Percentiles rank a stretch among this genome's conserved stretches.
Evolutionary conservation across 1,140 invertebrate genomes (phyloP).

Genomic region (Euwallacea similis): DNA sequence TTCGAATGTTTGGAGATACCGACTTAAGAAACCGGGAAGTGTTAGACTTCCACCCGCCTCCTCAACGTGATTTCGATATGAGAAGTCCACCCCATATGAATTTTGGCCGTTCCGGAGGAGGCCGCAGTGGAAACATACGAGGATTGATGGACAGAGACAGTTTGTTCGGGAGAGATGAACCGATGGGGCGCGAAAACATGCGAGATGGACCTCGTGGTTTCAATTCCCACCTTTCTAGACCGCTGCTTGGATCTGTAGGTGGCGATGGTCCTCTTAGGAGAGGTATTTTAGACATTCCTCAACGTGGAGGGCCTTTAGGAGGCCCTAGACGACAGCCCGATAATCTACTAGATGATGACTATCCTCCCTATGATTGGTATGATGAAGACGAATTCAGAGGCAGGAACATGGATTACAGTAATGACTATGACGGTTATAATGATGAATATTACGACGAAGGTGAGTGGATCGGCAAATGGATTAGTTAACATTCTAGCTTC

Average conservation of each 20-base stretch:
- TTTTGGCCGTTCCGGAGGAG: background rate
- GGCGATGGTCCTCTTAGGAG: conserved; percentile 1
- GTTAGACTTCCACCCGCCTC: conserved; percentile 38
- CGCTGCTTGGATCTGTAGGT: background rate
- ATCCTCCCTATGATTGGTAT: conserved; percentile 34
- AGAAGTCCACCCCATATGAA: conserved; percentile 9
- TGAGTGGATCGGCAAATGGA: conserved; percentile 1
- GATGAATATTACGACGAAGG: conserved; percentile 39
- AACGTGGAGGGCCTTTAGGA: background rate
- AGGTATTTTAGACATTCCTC: too few species aligned
- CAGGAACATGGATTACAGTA: conserved; percentile 1
- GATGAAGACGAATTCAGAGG: conserved; percentile 45
- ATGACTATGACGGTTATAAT: conserved; percentile 31
- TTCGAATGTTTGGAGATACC: conserved; percentile 34
- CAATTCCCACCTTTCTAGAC: background rate
- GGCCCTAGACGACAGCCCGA: conserved; percentile 1
- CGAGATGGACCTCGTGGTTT: background rate
- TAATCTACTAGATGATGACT: background rate
- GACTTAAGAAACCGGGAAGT: conserved; percentile 39
- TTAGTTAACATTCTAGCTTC: background rate
- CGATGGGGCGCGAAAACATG: background rate
- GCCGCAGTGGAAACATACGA: background rate
- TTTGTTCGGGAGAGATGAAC: background rate
- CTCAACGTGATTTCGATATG: conserved; percentile 36
- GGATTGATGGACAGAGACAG: background rate